A percentile compares a stretch with the other conserved stretches of the same genome.
Conservation (phyloP, 1,140 invertebrate genomes). For the Eriosoma lanigerum region DNA sequence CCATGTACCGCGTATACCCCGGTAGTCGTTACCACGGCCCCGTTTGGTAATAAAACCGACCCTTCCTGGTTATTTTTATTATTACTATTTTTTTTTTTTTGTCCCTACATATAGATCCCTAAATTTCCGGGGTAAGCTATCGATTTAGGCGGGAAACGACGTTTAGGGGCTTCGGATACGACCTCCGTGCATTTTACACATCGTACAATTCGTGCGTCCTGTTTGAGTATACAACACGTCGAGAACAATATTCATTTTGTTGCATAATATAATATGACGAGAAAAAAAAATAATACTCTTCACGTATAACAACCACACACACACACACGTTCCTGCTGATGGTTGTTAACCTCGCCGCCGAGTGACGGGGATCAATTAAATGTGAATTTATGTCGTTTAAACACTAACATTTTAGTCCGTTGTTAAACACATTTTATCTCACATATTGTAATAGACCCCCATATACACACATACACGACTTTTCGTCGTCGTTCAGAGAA, state of each 20-base stretch:
- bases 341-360: background rate
- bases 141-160: constrained; percentile 27
- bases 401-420: background rate
- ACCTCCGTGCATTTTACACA: background rate
- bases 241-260: constrained; percentile 9
- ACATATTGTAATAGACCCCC: background rate
- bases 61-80: constrained; percentile 13
- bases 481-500: background rate
- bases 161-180: constrained; percentile 37
- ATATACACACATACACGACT: no score
- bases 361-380: background rate
- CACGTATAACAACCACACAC: background rate
- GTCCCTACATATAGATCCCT: constrained; percentile 37
- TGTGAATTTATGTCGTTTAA: background rate
- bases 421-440: background rate
- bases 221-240: background rate
- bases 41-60: constrained; percentile 44
- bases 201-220: background rate
- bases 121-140: constrained; percentile 34
- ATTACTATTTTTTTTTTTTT: background rate
- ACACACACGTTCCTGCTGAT: background rate
- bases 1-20: background rate
- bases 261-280: background rate
- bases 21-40: constrained; percentile 16
- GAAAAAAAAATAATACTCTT: background rate